Percentiles rank a stretch among this genome's conserved stretches.
Conservation (phyloP, 2,113 vertebrate species). For the Amphiprion percula region DNA sequence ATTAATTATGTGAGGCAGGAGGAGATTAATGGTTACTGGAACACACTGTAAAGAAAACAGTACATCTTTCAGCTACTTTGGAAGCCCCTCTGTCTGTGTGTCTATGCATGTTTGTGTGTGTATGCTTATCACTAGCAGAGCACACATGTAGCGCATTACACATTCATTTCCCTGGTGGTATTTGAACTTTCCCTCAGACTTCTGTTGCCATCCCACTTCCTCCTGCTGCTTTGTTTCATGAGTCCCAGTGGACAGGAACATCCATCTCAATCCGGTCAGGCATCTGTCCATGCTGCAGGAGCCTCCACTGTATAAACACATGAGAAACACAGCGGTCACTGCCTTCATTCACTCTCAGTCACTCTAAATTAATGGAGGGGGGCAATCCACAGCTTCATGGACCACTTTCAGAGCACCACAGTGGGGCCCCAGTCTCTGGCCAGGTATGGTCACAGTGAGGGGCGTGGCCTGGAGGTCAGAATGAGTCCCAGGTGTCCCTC, state of each 20-base stretch:
- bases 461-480: slow-evolving; percentile 47
- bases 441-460: slow-evolving; percentile 34
- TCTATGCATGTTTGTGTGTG: slow-evolving; percentile 24
- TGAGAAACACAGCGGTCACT: slow-evolving; percentile 10
- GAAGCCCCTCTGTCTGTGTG: slow-evolving; percentile 21
- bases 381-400: slow-evolving; percentile 12
- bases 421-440: slow-evolving; percentile 13
- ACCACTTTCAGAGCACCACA: slow-evolving; percentile 1
- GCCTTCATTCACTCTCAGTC: slow-evolving; percentile 16
- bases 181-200: slow-evolving; percentile 60
- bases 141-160: slow-evolving; percentile 52
- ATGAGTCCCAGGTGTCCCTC: slow-evolving; percentile 69
- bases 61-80: slow-evolving; percentile 20
- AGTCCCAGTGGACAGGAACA: slow-evolving; percentile 27
- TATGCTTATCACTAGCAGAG: slow-evolving; percentile 27
- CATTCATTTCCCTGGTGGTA: slow-evolving; percentile 48
- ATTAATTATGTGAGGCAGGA: slow-evolving; percentile 43
- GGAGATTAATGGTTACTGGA: slow-evolving; percentile 43
- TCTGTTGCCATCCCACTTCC: slow-evolving; percentile 53
- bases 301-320: slow-evolving; percentile 47
- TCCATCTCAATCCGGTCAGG: slow-evolving; percentile 38
- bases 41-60: slow-evolving; percentile 47
- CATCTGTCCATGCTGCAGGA: slow-evolving; percentile 27
- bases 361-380: slow-evolving; percentile 8
- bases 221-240: slow-evolving; percentile 3